Evolutionary conservation across 2,888 invertebrate genomes (phyloP).

Genomic region (Volucella inflata): DNA sequence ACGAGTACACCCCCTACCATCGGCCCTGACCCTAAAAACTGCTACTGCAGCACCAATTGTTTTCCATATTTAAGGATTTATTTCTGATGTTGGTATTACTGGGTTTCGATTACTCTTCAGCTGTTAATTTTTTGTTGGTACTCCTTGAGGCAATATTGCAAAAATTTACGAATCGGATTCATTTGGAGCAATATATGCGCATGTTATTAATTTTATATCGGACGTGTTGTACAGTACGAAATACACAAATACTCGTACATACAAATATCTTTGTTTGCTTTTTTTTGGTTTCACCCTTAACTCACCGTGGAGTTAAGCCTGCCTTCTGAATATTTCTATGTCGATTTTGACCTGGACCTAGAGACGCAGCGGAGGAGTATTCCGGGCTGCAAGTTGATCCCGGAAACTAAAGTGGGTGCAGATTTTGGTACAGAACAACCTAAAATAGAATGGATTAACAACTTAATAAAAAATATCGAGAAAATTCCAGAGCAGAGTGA

Average conservation of each 20-base stretch:
- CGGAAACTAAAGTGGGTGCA: neutral
- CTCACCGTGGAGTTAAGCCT: neutral
- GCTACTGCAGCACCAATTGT: no score
- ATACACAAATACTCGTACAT: neutral
- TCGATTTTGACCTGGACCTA: constrained; percentile 3
- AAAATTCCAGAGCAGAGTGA: constrained; percentile 30
- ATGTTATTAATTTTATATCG: constrained; percentile 32
- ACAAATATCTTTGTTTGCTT: neutral
- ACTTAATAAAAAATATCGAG: constrained; percentile 28
- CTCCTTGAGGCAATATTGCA: neutral
- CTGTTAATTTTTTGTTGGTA: neutral
- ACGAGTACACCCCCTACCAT: no score
- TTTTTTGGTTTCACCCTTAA: no score
- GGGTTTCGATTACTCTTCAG: neutral
- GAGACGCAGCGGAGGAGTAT: no score
- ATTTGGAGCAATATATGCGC: constrained; percentile 14
- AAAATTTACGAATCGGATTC: constrained; percentile 1
- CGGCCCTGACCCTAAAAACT: no score
- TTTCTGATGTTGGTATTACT: neutral
- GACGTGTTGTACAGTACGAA: neutral
- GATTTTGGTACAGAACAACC: neutral
- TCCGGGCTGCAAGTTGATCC: neutral
- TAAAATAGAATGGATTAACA: neutral
- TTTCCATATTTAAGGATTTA: no score
- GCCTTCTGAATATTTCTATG: constrained; percentile 4